Conservation (phyloP, 2,797 vertebrate species). For the Halcyon badia region DNA sequence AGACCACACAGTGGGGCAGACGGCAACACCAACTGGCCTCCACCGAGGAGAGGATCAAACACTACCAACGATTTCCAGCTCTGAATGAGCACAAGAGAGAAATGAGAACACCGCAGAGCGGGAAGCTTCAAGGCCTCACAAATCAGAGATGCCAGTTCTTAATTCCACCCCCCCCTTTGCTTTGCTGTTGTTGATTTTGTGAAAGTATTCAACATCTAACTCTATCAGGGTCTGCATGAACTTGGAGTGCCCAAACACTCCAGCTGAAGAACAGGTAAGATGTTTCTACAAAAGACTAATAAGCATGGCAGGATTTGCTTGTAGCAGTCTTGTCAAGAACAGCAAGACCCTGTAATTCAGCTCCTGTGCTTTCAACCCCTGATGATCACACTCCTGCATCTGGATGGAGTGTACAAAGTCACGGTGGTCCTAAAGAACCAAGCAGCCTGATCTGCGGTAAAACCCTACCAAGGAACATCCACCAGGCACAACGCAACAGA, state of each 20-base stretch:
- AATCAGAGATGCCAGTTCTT: not conserved
- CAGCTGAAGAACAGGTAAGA: not conserved
- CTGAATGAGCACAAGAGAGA: not conserved
- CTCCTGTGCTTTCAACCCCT: not conserved
- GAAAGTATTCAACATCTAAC: not conserved
- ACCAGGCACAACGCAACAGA: not conserved
- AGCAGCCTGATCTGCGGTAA: not conserved
- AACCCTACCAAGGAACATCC: not conserved
- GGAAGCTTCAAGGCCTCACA: not conserved
- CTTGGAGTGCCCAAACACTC: not conserved
- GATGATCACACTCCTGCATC: not conserved
- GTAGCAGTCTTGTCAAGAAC: not conserved
- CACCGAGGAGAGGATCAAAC: not conserved
- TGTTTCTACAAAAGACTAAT: not conserved
- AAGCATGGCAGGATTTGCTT: not conserved
- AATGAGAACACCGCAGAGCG: not conserved
- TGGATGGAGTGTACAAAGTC: not conserved
- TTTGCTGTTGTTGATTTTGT: not conserved
- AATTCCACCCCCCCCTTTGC: not conserved
- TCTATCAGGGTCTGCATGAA: rapidly evolving
- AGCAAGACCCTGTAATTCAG: not conserved
- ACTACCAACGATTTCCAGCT: not conserved
- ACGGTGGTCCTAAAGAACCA: not conserved
- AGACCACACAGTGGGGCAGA: not conserved
- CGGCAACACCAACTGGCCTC: not conserved